These are phyloP conservation scores for Palythoa grandiflora DNA, from an alignment of 92 coral and sea anemone genomes.

Conservation along the genomic window DNA sequence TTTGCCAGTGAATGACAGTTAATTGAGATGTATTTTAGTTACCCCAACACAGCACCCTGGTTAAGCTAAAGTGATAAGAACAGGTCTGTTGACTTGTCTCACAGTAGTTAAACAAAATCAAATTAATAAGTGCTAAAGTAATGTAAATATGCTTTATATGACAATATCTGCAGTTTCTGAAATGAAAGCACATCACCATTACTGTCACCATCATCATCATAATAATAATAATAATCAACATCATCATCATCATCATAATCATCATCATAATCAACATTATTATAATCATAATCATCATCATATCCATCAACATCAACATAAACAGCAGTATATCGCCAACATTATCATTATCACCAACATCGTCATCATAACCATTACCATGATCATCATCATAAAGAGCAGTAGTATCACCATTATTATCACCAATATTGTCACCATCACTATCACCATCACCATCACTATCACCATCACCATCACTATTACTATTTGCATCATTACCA, in stretches of 20 bases:
- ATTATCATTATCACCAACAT: neutral
- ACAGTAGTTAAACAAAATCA: too few species aligned
- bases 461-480: neutral
- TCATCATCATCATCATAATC: neutral
- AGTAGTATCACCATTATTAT: neutral
- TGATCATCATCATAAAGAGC: neutral
- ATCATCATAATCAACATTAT: neutral
- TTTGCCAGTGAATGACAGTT: too few species aligned
- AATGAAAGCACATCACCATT: neutral
- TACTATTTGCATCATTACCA: neutral
- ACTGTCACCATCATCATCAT: too few species aligned
- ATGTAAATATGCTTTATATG: too few species aligned
- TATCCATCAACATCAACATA: neutral
- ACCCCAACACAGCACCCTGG: too few species aligned
- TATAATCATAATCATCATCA: neutral
- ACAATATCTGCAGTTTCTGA: neutral
- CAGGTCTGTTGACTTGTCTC: too few species aligned
- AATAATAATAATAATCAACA: neutral
- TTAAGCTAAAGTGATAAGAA: too few species aligned
- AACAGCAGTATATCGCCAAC: neutral
- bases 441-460: neutral
- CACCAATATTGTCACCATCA: neutral
- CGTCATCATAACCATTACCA: neutral
- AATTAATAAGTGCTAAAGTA: too few species aligned
- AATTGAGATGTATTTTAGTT: too few species aligned